Evolutionary conservation across 2,888 invertebrate species (phyloP), one percentile per base, ranked within the genome.

Genomic region (Diplolepis rosae): DNA sequence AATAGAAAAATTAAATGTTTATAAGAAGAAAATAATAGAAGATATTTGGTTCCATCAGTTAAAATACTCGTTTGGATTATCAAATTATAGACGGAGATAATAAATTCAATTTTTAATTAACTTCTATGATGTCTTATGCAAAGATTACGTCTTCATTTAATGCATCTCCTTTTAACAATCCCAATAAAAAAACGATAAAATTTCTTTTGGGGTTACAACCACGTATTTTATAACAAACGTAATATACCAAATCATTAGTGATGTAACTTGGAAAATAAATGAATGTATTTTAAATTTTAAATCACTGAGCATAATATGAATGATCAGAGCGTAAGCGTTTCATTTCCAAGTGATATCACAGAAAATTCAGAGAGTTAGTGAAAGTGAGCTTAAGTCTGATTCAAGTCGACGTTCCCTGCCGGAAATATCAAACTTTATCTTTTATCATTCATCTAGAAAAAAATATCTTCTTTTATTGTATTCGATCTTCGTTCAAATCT

Each of bases 331-430:
- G 52, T 30, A 52, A 28, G 30, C 15, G 52, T 28, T 30, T 52
- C 15, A 28, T 52, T 52, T 52, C 15, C 52, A 54, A 54, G 30
- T 54, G 11, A 32, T 18, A 18, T 30, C 4, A 32, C 54, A 22
- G 30, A 54, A 30, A 32, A 54, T 32, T 54, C 11, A 5, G 6
- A 35, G 35, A 56, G 35, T 52, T 30, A 39, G 56, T 22, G 32
- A 56, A 56, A 56, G 56, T 32, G 15, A 28, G 52, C n/a, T n/a
- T n/a, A n/a, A n/a, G 54, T 56, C 18, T 35, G 35, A 24, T 13
- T 56, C 11, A 35, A 56, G 3, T 56, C 22, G 22, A 22, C 24
- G 13, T 56, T 56, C n/a, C 24, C 56, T 24, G 56, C 35, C 56
- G 56, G 42, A 42, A 42, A 42, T 42, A 56, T 56, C 35, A 35